A percentile compares a stretch with the other conserved stretches of the same genome.
phyloP scores from a whole-genome alignment of 1,140 invertebrate genomes.

The Euura lappo region DNA sequence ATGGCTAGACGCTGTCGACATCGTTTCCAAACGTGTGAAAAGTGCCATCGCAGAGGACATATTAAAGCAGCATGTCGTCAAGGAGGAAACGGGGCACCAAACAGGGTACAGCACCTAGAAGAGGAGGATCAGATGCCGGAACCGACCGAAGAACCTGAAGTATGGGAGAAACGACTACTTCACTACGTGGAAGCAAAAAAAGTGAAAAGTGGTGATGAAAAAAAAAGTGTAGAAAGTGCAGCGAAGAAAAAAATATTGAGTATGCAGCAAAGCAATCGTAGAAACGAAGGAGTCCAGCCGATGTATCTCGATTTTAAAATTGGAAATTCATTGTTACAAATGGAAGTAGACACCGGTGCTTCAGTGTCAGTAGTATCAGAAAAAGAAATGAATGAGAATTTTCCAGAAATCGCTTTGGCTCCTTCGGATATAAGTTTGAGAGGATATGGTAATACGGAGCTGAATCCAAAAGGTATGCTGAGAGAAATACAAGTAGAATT shows the following conservation, averaged over 20 bases:
- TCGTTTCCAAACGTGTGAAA: too few relatives aligned
- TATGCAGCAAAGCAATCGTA: neutral
- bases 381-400: slow-evolving; percentile 9
- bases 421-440: neutral
- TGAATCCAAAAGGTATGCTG: slow-evolving; percentile 15
- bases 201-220: too few relatives aligned
- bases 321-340: neutral
- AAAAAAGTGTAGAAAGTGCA: neutral
- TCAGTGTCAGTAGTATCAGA: slow-evolving; percentile 15
- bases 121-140: neutral
- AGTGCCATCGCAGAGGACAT: too few relatives aligned
- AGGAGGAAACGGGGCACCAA: too few relatives aligned
- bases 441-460: slow-evolving; percentile 3
- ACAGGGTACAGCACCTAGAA: too few relatives aligned
- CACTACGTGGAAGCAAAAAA: too few relatives aligned
- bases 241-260: too few relatives aligned
- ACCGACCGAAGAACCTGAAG: neutral
- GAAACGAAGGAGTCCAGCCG: neutral
- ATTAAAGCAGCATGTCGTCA: too few relatives aligned
- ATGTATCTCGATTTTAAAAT: slow-evolving; percentile 11
- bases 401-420: slow-evolving; percentile 7
- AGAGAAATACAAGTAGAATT: slow-evolving; percentile 9
- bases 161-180: neutral
- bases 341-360: slow-evolving; percentile 20
- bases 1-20: too few relatives aligned